Evolutionary conservation across 2,888 invertebrate genomes (phyloP), one percentile per base, ranked within the genome.

Genomic region (Nineta flava): DNA sequence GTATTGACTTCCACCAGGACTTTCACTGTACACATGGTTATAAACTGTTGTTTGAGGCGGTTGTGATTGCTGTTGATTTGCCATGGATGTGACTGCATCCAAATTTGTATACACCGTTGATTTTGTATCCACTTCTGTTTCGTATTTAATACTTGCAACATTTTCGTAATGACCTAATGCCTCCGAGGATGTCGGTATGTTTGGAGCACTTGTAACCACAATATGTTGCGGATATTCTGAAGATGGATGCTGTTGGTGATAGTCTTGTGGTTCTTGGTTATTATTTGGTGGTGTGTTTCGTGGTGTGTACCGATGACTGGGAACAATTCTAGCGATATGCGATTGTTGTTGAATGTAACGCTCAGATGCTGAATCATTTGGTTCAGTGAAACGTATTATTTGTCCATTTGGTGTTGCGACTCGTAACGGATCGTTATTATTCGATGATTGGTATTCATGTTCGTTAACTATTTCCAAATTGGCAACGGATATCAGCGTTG

Each of bases 91-190:
- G 4, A 80, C 80, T 1, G 79, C 77, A 60, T 81, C 79, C 53
- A 81, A 63, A 55, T 77, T 77, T 1, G 79, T 77, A 57, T 79
- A 80, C 17, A 73, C 80, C 55, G 59, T 69, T 51, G 50, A 52
- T 45, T 56, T 57, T 6, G 55, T 42, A 16, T 55, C 55, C 32
- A 54, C 54, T 9, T 48, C 52, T 9, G 46, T 48, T 49, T 53
- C 55, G 38, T 55, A 32, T 49, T 52, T 10, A 45, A 38, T 38
- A 47, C 50, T 35, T 52, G 62, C 56, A n/a, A 56, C 52, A 9
- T 54, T 49, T 53, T 41, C 61, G 73, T 73, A 57, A 70, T 73
- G 46, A 69, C 66, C 52, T 61, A 70, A 32, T 59, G 57, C 3
- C 53, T 70, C 62, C 56, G 66, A 31, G 58, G 58, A 1, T 54